A percentile compares a stretch with the other conserved stretches of the same genome.
These are phyloP conservation scores for Chondrosia reniformis DNA, from an alignment of 37 sponge, comb jelly and placozoan genomes.

Conservation along the genomic window DNA sequence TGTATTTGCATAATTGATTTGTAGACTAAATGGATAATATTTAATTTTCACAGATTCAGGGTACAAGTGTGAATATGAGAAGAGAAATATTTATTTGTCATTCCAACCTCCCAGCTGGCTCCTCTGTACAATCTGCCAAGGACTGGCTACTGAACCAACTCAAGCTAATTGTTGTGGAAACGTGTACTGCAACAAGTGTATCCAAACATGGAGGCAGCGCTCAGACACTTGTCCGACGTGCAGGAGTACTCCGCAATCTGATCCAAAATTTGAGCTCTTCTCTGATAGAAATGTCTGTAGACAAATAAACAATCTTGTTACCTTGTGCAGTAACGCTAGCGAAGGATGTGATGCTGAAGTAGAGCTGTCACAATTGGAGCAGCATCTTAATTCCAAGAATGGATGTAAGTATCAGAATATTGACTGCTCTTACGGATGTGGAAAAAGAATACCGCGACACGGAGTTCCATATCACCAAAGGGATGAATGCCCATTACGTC, in stretches of 20 bases:
- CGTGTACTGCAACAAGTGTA: background rate
- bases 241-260: background rate
- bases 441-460: background rate
- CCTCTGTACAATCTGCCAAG: background rate
- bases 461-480: background rate
- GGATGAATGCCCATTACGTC: background rate
- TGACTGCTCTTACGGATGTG: background rate
- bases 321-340: background rate
- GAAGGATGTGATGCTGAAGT: background rate
- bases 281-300: background rate
- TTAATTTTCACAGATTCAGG: too few species aligned
- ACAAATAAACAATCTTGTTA: background rate
- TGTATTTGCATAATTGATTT: too few species aligned
- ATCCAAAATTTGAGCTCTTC: background rate
- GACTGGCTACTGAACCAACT: background rate
- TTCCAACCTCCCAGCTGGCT: background rate
- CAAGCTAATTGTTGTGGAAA: background rate
- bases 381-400: background rate
- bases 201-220: background rate
- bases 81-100: too few species aligned
- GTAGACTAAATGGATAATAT: too few species aligned
- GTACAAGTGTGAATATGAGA: too few species aligned
- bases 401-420: background rate
- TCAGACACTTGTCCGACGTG: background rate
- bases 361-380: background rate